phyloP scores from a whole-genome alignment of 92 coral and sea anemone species.

The Paramuricea clavata region DNA sequence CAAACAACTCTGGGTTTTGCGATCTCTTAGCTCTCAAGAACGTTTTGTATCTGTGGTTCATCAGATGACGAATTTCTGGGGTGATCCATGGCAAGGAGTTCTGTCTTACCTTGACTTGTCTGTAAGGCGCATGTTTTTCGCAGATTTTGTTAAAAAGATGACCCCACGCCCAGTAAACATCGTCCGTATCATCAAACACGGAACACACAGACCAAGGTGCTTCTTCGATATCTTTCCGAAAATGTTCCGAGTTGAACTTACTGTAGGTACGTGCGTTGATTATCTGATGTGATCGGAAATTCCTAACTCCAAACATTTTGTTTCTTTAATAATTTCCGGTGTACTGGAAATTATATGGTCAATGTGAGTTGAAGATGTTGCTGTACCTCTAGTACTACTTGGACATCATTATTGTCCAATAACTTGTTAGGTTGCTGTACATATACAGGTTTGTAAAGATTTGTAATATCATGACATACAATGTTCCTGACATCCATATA shows the following conservation, averaged over 20 bases:
- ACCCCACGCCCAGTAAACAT: constrained; percentile 57
- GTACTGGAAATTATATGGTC: neutral
- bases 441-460: no score
- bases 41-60: constrained; percentile 55
- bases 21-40: constrained; percentile 28
- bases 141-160: constrained; percentile 53
- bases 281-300: constrained; percentile 31
- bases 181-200: constrained; percentile 50
- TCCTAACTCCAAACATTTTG: constrained; percentile 47
- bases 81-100: constrained; percentile 65
- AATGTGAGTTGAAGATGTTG: neutral
- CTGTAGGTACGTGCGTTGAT: constrained; percentile 25
- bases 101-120: constrained; percentile 47
- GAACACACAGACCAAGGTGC: constrained; percentile 53
- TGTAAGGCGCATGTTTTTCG: constrained; percentile 58
- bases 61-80: constrained; percentile 52
- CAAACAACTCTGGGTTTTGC: constrained; percentile 51
- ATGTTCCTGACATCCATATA: no score
- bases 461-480: no score
- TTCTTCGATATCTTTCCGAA: constrained; percentile 26
- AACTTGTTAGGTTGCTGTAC: no score
- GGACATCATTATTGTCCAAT: no score
- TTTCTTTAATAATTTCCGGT: constrained; percentile 47
- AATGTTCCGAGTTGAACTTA: constrained; percentile 4
- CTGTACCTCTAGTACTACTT: constrained; percentile 26